phyloP scores from a whole-genome alignment of 2,797 vertebrate genomes.

The Rhyacichthys aspro region DNA sequence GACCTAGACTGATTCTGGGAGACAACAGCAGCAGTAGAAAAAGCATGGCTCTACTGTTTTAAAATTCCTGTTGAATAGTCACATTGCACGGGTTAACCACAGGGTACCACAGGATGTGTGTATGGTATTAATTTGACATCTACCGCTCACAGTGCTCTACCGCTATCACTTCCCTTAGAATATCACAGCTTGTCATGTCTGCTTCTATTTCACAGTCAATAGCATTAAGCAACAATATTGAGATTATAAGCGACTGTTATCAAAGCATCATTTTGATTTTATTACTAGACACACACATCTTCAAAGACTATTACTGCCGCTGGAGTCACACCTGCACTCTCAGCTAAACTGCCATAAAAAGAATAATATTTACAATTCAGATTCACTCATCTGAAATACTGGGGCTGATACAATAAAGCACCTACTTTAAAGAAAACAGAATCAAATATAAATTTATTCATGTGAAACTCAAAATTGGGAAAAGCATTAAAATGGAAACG shows the following conservation, averaged over 20 bases:
- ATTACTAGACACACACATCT: constrained; percentile 26
- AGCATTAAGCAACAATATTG: constrained; percentile 45
- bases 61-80: constrained; percentile 32
- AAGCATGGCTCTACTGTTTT: constrained; percentile 28
- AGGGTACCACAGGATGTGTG: constrained; percentile 16
- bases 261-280: constrained; percentile 37
- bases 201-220: constrained; percentile 25
- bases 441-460: constrained; percentile 25
- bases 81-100: constrained; percentile 35
- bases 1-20: constrained; percentile 10
- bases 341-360: constrained; percentile 44
- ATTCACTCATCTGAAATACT: constrained; percentile 40
- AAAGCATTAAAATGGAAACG: constrained; percentile 30
- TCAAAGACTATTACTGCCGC: constrained; percentile 18
- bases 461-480: constrained; percentile 21
- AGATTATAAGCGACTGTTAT: constrained; percentile 48
- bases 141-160: constrained; percentile 48
- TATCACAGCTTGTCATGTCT: constrained; percentile 47
- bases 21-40: constrained; percentile 25
- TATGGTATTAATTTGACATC: constrained; percentile 50
- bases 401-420: constrained; percentile 30
- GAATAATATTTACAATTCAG: constrained; percentile 51
- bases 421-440: constrained; percentile 31
- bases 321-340: constrained; percentile 48
- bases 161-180: constrained; percentile 60